Base-by-base conservation (phyloP, 2,113 vertebrate species). In the Apodemus speciosus region DNA sequence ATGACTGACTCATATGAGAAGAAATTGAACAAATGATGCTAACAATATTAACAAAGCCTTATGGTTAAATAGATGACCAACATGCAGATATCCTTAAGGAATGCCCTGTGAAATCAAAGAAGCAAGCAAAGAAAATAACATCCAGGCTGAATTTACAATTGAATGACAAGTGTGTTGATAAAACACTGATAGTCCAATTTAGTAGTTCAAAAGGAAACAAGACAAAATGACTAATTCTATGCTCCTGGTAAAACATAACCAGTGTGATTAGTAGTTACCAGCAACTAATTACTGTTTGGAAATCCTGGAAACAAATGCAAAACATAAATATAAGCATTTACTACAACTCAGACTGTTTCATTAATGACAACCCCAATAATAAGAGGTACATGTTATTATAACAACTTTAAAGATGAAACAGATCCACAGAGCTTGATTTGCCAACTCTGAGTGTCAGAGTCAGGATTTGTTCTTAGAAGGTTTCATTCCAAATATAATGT, bases 371-470 rank as follows among this genome's bases (percentile, higher is more conserved):
- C 0, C 64, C 4, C 25, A 66, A 88, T 86, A 80, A 60, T 71
- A 56, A 73, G 25, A 88, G 13, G 40, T 23, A 81, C 40, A 15
- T 35, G 56, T 83, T 76, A 89, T 27, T 21, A 77, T 60, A 76
- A 49, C 35, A 72, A 89, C 40, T 81, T 77, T 72, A 85, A 93
- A 91, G 43, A 89, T 85, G 23, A 93, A 83, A 89, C 3, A 89
- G 51, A 83, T 83, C 92, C 68, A 76, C 40, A 35, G 49, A 89
- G 35, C 89, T 91, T 95, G 40, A 89, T 35, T 72, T 86, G 23
- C 43, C 64, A 93, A 79, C 9, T 64, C 10, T 53, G 35, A 88
- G 32, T 58, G 6, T n/a, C 53, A 18, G 85, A 87, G 25, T 49
- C 64, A 90, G 30, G 11, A 73, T 10, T 14, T 91, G 62, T 6